These are phyloP conservation scores for Dipodomys stephensi DNA, from an alignment of 2,113 vertebrate species.

Conservation along the genomic window DNA sequence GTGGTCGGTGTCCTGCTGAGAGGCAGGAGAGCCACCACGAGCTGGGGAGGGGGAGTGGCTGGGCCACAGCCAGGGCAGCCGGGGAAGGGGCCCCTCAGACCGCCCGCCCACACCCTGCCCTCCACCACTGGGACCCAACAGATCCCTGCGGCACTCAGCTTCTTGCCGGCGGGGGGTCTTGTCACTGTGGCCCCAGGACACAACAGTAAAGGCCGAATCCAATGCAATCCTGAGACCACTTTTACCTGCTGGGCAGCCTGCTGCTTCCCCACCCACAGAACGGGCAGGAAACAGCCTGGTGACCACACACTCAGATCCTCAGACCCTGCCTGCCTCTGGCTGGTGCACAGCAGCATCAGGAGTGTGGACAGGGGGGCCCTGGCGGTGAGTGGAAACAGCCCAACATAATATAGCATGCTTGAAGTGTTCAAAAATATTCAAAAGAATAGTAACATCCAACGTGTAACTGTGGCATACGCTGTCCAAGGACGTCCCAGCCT, in stretches of 20 bases:
- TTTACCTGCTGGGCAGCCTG: no score
- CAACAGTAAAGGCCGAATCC: not conserved
- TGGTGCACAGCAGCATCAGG: not conserved
- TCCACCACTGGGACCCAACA: no score
- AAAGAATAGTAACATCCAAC: not conserved
- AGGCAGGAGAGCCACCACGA: not conserved
- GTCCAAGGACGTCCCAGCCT: not conserved
- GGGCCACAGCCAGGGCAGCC: not conserved
- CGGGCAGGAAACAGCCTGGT: not conserved
- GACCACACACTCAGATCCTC: no score
- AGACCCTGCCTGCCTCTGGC: not conserved
- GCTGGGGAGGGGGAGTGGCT: not conserved
- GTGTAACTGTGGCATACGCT: not conserved
- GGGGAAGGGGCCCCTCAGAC: no score
- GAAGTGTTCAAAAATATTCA: not conserved
- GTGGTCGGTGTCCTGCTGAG: not conserved
- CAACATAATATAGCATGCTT: not conserved
- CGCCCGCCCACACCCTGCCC: no score
- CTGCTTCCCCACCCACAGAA: not conserved
- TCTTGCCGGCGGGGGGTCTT: not conserved
- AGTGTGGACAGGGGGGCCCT: no score
- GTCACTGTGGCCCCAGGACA: no score
- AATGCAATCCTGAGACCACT: not conserved
- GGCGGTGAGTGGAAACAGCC: not conserved
- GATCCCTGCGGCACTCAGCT: not conserved